These are phyloP conservation scores for Spicauda simplicius DNA, from an alignment of 2,888 invertebrate genomes.

Conservation along the genomic window DNA sequence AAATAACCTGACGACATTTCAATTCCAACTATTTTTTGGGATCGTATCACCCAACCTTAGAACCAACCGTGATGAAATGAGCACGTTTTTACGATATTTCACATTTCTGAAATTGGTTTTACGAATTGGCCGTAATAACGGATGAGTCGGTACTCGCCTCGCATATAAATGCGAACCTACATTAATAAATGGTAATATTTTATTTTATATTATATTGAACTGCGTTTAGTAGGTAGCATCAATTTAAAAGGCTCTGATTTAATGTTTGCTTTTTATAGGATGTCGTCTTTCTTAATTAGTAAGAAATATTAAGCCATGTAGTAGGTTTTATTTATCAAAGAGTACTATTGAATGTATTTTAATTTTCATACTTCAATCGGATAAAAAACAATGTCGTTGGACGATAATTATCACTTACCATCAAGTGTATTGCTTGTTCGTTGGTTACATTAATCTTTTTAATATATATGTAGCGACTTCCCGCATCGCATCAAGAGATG, in stretches of 20 bases:
- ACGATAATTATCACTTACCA: no score
- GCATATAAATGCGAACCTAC: slow-evolving; percentile 20
- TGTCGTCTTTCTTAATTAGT: no score
- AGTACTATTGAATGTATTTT: no score
- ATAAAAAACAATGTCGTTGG: no score
- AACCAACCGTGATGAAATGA: slow-evolving; percentile 3
- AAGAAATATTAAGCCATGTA: no score
- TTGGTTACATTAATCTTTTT: no score
- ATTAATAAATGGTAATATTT: background rate
- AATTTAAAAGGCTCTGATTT: background rate
- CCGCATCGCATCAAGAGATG: no score
- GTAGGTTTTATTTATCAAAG: no score
- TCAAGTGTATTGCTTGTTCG: no score
- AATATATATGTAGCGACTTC: no score
- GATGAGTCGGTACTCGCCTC: slow-evolving; percentile 17
- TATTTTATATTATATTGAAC: slow-evolving; percentile 4
- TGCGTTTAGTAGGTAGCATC: background rate
- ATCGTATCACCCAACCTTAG: background rate
- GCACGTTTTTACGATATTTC: slow-evolving; percentile 27
- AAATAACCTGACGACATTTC: background rate
- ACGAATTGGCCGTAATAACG: slow-evolving; percentile 20
- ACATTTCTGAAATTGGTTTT: slow-evolving; percentile 26
- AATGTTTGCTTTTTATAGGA: no score
- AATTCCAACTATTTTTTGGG: background rate
- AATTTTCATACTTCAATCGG: no score